Evolutionary conservation across 2,113 vertebrate species (phyloP), one percentile per base, ranked within the genome.

Genomic region (Pyxicephalus adspersus): DNA sequence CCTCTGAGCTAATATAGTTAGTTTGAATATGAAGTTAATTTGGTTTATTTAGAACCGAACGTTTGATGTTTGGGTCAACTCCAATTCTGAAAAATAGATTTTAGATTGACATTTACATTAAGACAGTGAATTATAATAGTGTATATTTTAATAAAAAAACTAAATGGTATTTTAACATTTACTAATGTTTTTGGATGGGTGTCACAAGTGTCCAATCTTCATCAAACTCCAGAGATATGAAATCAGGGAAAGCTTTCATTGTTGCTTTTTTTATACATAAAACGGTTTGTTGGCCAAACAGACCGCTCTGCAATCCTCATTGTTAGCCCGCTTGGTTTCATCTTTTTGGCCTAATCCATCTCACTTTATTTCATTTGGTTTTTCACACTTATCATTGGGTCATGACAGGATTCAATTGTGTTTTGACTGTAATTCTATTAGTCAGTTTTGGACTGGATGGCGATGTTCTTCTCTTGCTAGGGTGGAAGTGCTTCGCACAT

Each of bases 291-390:
- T 64, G 64, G 68, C 31, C 31, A 57, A 58, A 26, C 52, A 3
- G 17, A 34, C 76, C 54, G 52, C 19, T 13, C 45, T n/a, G 7
- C 13, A 22, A 19, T 34, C 60, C 34, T 28, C 60, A 15, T 28
- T 57, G 26, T 64, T 64, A 55, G 68, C 20, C 60, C 58, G 57
- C n/a, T 81, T 81, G 78, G 67, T 68, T 38, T 34, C 22, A 19
- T 31, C 28, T 20, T 50, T 26, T 81, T 81, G 80, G 71, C 71
- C 57, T 81, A 26, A 74, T 75, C 50, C 50, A 64, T 75, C 71
- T 45, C 38, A 66, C 61, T 81, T 81, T 81, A 63, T 81, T 74
- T 81, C 70, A 81, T 72, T 73, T 64, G 50, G 50, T 81, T 81
- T 72, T 61, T 22, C 38, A 64, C 60, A 73, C 79, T 73, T 81